Conservation (phyloP, 2,888 invertebrate genomes). For the Kryphioiulus occultus region DNA sequence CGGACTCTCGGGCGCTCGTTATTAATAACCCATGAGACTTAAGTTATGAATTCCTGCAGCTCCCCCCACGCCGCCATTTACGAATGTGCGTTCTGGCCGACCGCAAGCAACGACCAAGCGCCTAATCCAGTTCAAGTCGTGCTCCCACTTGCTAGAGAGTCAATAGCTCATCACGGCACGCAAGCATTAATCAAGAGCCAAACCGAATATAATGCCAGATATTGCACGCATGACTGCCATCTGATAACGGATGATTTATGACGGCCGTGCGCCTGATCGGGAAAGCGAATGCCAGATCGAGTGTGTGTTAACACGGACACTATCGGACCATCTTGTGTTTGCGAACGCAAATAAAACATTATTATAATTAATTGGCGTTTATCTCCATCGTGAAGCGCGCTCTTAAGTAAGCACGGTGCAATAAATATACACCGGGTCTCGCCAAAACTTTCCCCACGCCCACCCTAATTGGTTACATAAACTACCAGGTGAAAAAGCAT, state of each 20-base stretch:
- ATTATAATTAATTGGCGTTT: conserved; percentile 28
- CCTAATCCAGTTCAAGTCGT: background rate
- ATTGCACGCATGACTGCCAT: background rate
- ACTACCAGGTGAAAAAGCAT: background rate
- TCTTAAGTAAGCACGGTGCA: background rate
- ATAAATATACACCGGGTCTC: background rate
- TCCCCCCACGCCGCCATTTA: too few species aligned
- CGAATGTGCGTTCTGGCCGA: background rate
- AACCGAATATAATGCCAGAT: background rate
- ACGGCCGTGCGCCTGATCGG: background rate
- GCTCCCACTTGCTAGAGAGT: background rate
- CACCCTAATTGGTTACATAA: background rate
- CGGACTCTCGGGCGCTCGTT: background rate
- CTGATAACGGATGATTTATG: conserved; percentile 22
- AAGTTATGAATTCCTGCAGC: background rate
- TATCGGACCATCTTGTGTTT: background rate
- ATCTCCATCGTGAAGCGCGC: background rate
- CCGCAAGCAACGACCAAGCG: background rate
- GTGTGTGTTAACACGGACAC: conserved; percentile 24
- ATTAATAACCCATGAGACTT: background rate
- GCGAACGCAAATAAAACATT: conserved; percentile 37
- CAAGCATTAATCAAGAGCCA: background rate
- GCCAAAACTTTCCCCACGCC: background rate
- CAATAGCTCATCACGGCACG: background rate
- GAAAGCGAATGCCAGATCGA: background rate